Conservation (phyloP, 2,113 vertebrate species). For the Odocoileus hemionus region DNA sequence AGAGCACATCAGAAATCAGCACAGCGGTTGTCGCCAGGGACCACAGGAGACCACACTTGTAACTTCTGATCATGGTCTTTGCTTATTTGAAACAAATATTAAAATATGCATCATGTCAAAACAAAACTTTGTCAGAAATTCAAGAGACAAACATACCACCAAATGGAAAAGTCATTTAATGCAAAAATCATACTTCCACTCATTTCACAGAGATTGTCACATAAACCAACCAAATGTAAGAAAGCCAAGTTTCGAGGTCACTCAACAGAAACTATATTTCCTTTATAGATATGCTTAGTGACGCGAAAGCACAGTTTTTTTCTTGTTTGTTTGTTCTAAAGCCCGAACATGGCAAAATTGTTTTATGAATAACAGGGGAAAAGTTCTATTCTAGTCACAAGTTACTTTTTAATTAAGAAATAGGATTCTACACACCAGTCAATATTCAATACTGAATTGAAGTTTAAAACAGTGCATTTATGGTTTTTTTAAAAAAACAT, state of each 20-base stretch:
- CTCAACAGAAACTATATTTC: slow-evolving; percentile 29
- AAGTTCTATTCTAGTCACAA: slow-evolving; percentile 61
- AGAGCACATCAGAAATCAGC: background rate
- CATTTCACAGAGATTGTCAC: slow-evolving; percentile 57
- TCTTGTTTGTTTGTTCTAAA: background rate
- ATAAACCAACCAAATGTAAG: slow-evolving; percentile 34
- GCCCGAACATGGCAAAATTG: slow-evolving; percentile 39
- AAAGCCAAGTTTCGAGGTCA: slow-evolving; percentile 49
- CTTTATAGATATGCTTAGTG: slow-evolving; percentile 38
- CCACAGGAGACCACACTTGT: background rate
- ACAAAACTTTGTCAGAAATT: slow-evolving; percentile 32
- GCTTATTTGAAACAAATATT: slow-evolving; percentile 18
- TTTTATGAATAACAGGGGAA: slow-evolving; percentile 33
- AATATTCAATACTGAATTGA: slow-evolving; percentile 66
- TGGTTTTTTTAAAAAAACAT: slow-evolving; percentile 50
- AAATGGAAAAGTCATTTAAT: slow-evolving; percentile 74
- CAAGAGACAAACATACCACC: slow-evolving; percentile 57
- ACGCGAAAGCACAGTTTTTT: slow-evolving; percentile 23
- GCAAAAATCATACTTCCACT: slow-evolving; percentile 68
- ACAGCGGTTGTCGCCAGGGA: background rate
- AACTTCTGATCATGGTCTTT: background rate
- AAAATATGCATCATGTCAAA: background rate
- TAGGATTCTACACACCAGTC: slow-evolving; percentile 62
- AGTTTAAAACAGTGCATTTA: slow-evolving; percentile 69
- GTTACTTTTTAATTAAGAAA: slow-evolving; percentile 52